Evolutionary conservation across 2,797 vertebrate genomes (phyloP).

Genomic region (Falco columbarius): DNA sequence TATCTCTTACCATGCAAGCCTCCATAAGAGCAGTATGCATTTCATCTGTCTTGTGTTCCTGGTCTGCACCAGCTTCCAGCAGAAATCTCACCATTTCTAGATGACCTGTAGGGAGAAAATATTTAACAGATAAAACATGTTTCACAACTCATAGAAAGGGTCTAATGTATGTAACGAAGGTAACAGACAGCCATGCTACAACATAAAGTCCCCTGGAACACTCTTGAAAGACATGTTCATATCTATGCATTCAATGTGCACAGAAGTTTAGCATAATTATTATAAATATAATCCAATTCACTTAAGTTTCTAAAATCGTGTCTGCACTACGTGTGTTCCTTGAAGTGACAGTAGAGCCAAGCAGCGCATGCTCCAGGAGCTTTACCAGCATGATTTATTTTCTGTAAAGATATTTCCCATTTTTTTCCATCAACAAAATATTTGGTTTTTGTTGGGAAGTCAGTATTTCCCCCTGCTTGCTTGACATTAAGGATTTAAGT

Average conservation of each 20-base stretch:
- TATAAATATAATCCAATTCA: background rate
- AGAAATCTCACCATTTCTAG: conserved; percentile 86
- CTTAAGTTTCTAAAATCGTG: background rate
- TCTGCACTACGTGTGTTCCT: background rate
- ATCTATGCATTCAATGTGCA: fast-evolving
- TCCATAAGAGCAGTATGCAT: conserved; percentile 87
- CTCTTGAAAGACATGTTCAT: background rate
- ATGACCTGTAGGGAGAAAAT: conserved; percentile 72
- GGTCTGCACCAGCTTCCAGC: conserved; percentile 84
- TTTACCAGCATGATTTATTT: background rate
- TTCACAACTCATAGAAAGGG: background rate
- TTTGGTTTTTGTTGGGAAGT: too few species aligned
- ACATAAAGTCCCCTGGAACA: background rate
- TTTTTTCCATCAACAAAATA: background rate
- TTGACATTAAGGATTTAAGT: background rate
- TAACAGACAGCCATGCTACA: background rate
- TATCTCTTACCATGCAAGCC: conserved; percentile 81
- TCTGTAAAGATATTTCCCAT: background rate
- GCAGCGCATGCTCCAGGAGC: background rate
- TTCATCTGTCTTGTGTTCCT: conserved; percentile 87
- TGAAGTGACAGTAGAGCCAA: background rate
- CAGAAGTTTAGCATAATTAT: background rate
- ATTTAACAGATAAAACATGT: background rate
- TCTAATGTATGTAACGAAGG: background rate
- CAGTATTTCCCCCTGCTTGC: background rate